These are phyloP conservation scores for Pantelozetes paolii DNA, from an alignment of 2,888 invertebrate species.

Conservation along the genomic window DNA sequence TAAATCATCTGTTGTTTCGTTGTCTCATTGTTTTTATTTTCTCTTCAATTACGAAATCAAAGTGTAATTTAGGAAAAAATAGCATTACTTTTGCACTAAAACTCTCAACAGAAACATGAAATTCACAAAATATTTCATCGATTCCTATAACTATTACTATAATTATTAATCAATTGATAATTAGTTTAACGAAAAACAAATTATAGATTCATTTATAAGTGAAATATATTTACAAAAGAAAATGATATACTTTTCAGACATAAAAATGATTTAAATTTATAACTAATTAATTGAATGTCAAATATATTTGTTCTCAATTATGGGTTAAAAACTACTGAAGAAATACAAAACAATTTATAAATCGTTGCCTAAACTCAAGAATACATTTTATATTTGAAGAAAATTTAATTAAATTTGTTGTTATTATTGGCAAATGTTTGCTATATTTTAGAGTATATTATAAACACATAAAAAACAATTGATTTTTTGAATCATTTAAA, in stretches of 20 bases:
- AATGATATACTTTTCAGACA: not conserved
- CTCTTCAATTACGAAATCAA: not conserved
- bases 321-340: not conserved
- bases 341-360: not conserved
- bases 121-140: not conserved
- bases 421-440: not conserved
- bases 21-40: not conserved
- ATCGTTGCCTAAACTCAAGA: conserved; percentile 33
- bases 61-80: not conserved
- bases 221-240: not conserved
- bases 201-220: not conserved
- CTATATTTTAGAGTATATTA: not conserved
- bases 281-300: conserved; percentile 3
- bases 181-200: too few species aligned
- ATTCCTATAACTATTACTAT: not conserved
- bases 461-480: not conserved
- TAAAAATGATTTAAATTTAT: not conserved
- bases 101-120: not conserved
- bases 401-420: not conserved
- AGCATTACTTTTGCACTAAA: conserved; percentile 8
- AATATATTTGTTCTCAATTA: not conserved
- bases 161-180: not conserved
- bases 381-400: not conserved
- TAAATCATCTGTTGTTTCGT: not conserved
- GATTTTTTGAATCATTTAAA: too few species aligned